Conservation (phyloP, 2,797 vertebrate species). For the Gadopsis marmoratus region DNA sequence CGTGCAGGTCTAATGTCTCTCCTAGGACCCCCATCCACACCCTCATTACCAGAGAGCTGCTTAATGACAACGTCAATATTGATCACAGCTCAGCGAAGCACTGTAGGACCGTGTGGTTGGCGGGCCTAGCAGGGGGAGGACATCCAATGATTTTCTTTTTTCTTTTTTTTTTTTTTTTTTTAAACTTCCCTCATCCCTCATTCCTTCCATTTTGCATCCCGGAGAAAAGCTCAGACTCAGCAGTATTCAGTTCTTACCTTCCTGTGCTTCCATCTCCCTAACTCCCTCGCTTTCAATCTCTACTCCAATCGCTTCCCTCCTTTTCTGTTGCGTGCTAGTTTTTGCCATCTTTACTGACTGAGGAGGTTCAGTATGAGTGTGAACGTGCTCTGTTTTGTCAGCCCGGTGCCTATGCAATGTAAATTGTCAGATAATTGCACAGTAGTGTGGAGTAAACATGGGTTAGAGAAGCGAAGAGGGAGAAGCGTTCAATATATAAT, state of each 20-base stretch:
- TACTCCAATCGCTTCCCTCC: conserved; percentile 43
- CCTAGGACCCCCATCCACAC: conserved; percentile 70
- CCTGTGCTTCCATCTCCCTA: conserved; percentile 51
- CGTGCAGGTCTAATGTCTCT: conserved; percentile 74
- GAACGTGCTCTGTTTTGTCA: conserved; percentile 46
- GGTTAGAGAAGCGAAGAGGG: conserved; percentile 50
- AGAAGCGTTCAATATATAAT: conserved; percentile 71
- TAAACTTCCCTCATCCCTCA: conserved; percentile 67
- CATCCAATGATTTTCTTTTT: conserved; percentile 70
- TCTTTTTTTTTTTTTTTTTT: conserved; percentile 61
- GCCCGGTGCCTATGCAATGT: conserved; percentile 48
- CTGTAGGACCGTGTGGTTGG: conserved; percentile 70
- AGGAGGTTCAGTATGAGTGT: conserved; percentile 30
- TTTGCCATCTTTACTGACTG: conserved; percentile 43
- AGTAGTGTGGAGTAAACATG: conserved; percentile 57
- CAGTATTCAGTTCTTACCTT: conserved; percentile 56
- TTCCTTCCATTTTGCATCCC: conserved; percentile 69
- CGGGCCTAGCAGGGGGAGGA: conserved; percentile 56
- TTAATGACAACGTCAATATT: conserved; percentile 85
- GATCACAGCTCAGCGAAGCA: conserved; percentile 79
- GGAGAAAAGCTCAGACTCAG: conserved; percentile 68
- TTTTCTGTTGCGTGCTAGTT: background rate
- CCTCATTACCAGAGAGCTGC: conserved; percentile 82
- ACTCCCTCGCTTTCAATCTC: conserved; percentile 65
- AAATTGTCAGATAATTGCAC: conserved; percentile 71